These are phyloP conservation scores for Noctua janthe DNA, from an alignment of 2,888 invertebrate genomes.

Conservation along the genomic window DNA sequence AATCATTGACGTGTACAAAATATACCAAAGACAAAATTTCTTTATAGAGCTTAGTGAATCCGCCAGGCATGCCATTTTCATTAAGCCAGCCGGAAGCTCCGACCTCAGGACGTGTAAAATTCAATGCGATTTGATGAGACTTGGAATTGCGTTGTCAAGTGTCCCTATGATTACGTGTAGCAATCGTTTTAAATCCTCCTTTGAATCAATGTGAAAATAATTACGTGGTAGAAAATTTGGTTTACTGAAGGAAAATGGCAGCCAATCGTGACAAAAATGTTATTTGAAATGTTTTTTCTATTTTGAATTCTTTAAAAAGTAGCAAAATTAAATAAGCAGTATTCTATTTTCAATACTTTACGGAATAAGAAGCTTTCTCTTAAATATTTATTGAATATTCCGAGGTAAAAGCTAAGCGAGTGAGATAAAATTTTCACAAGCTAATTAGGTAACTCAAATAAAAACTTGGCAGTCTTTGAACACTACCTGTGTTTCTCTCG, in stretches of 20 bases:
- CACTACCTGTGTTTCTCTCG: conserved; percentile 7
- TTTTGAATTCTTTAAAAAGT: background rate
- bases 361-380: background rate
- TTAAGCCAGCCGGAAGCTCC: conserved; percentile 2
- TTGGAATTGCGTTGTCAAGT: conserved; percentile 22
- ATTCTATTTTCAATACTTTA: background rate
- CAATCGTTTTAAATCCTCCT: conserved; percentile 30
- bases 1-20: conserved; percentile 6
- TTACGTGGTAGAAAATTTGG: background rate
- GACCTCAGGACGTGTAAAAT: conserved; percentile 25
- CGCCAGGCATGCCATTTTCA: conserved; percentile 26
- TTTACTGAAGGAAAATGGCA: background rate
- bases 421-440: background rate
- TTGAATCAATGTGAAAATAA: conserved; percentile 13
- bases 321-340: too few species aligned
- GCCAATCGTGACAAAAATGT: background rate
- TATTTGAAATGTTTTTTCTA: conserved; percentile 3
- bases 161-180: background rate
- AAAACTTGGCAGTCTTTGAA: conserved; percentile 33
- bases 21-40: background rate
- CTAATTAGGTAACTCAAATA: conserved; percentile 42
- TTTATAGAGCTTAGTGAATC: conserved; percentile 3
- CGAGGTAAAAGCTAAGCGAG: background rate
- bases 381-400: background rate
- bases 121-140: conserved; percentile 29